Base-by-base conservation (phyloP, 2,113 vertebrate genomes). In the Polyodon spathula region DNA sequence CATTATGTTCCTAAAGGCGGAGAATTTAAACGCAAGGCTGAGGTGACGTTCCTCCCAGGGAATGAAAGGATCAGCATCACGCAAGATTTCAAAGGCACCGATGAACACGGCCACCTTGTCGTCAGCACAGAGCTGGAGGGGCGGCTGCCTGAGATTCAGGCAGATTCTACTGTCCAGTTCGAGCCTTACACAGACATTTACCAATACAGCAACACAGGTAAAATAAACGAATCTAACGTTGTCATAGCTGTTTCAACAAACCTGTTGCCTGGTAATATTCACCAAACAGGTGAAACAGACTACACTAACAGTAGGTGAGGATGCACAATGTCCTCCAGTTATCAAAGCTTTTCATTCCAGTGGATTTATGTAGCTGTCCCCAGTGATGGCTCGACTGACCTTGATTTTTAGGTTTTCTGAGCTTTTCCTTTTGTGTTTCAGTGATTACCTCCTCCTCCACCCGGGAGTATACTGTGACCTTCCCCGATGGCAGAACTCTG, bases 391-490 rank as follows among this genome's bases (percentile, higher is more conserved):
- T 27, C 3, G 27, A 41, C 9, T 43, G 11, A 4, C 38, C 10
- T 27, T 51, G 40, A 15, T 63, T 56, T 4, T 16, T 68, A 39
- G 65, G 51, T 40, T 63, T 56, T 4, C 27, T 68, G 40, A 66
- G 51, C 37, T 14, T 64, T 37, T 27, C 27, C 27, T 48, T 40
- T 56, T 64, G 44, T 71, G 37, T 63, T 44, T 11, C 59, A 81
- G 95, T 92, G 77, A 92, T 97, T 78, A 93, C 88, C 1, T 95
- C 94, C 0, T 92, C 90, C 0, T 97, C 94, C 17, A 90, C 84
- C 0, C 84, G 92, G 54, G 84, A 93, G 58, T 98, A 96, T 60
- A 81, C 68, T 0, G 85, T 98, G 70, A 89, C 42, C 0, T 76
- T 85, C 0, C 81, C 80, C 4, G 90, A 86, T 0, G 86, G 90